Base-by-base conservation (phyloP, 2,888 invertebrate genomes). In the Ophion obscuratus region DNA sequence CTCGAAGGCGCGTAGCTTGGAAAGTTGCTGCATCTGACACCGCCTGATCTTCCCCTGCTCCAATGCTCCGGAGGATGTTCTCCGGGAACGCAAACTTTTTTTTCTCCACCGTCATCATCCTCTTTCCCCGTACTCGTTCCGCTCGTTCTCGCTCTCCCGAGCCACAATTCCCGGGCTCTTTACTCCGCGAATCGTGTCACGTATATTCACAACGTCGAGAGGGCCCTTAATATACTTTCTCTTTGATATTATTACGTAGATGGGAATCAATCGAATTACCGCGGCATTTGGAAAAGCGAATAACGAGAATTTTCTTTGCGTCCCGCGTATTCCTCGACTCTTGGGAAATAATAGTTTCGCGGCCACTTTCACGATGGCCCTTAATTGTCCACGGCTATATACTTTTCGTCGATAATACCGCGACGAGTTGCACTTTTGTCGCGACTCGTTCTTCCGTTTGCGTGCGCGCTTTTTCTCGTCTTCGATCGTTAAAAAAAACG, bases 1-100 rank as follows among this genome's bases (percentile, higher is more conserved):
- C 62, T 74, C 62, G 79, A 24, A 81, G 83, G 80, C 76, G 64
- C 62, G 73, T 77, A 80, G 67, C 71, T 80, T 73, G 57, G 78
- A 82, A 85, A 80, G 76, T 81, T 71, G 83, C 76, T 67, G 80
- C 85, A 86, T 83, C 83, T 86, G 85, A 86, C 76, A 83, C 83
- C 71, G 64, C 66, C 71, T 62, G 76, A 73, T 81, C 79, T 84
- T 75, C 59, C 84, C 59, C 47, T 66, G 66, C 31, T 82, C 67
- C 81, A 79, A 78, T 83, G 75, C 86, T 70, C 86, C n/a, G 70
- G 79, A 71, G 84, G 57, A 83, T 81, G 53, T 79, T 80, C 47
- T 47, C 53, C 76, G 68, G 27, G 75, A 84, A 86, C 81, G 75
- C 44, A 64, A 77, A 79, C 44, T 68, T 76, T 80, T 80, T 71